Evolutionary conservation across 2,888 invertebrate genomes (phyloP), one percentile per base, ranked within the genome.

Genomic region (Tanypteryx hageni): DNA sequence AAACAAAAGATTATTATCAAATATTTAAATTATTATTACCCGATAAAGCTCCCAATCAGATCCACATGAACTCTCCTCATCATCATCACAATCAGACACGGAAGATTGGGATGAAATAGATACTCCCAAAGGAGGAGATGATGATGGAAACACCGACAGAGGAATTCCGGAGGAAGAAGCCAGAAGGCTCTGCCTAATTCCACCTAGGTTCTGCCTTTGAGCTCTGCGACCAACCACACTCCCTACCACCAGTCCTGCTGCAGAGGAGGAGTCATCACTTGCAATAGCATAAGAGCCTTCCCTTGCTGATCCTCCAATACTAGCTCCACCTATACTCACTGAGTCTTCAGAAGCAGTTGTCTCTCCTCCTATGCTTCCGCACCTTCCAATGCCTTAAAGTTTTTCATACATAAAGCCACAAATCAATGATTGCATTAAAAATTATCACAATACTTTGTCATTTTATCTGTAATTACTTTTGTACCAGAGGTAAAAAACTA

Each of bases 11-110:
- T 56, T 56, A 18, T 0, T 14, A 56, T 10, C 8, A 56, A 5
- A 68, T n/a, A 27, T n/a, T 14, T 14, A 56, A 64, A 83, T 68
- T 89, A 92, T 93, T 95, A 95, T 95, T 95, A 97, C 96, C 94
- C 95, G 95, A 93, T 95, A 96, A 94, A 96, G 96, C 93, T 97
- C 97, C 96, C 97, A 97, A 94, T 98, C 98, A 0, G 97, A 97
- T 93, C 97, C 97, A 0, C 97, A 97, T 31, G 89, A 89, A 64
- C 89, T 64, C 8, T 97, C 97, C 27, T 97, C 97, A 0, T 97
- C 97, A 93, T 97, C 96, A 93, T 95, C 95, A 4, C 94, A 94
- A 57, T 94, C 93, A 85, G 93, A 93, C 14, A 91, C 92, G 44
- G 93, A 59, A 57, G 93, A 89, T 11, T 64, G 31, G 1, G 89